Evolutionary conservation across 2,888 invertebrate genomes (phyloP), one percentile per base, ranked within the genome.

Genomic region (Xanthia icteritia): DNA sequence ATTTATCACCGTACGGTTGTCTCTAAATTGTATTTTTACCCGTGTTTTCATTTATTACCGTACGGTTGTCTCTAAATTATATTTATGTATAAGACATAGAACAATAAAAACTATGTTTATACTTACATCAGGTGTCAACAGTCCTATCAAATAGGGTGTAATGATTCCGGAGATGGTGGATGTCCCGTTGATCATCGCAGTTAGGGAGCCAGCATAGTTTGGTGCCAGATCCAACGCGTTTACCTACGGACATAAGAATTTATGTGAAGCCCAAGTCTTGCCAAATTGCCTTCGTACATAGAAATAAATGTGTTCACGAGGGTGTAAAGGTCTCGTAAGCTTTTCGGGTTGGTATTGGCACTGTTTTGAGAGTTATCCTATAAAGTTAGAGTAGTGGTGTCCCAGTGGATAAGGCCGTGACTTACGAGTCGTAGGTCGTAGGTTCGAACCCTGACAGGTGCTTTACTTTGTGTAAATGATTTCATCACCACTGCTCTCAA

Each of bases 101-200:
- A 2, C 0, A 54, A 71, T n/a, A 36, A 51, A 56, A 58, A n/a
- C 11, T 11, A 20, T n/a, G 6, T 58, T 64, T 17, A 80, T 88
- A 97, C 97, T 97, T 93, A 97, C 97, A 92, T 97, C 96, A 78
- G 97, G 97, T 6, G 97, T 97, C 76, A 98, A 92, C 36, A 97
- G 94, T 42, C 97, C 97, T 79, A 97, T 97, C 15, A 97, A 92
- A 88, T 97, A 97, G 0, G 97, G 97, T 5, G 97, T 97, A 83
- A 97, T 96, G 88, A 97, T 97, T 9, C 97, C 98, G 2, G 97
- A 97, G 74, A 97, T 94, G 0, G 97, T 97, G 0, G 97, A 97
- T 9, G 97, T 97, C 0, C 97, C 97, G 86, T 97, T 98, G 66
- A 97, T 97, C 92, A 98, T 97, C 0, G 97, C 97, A 90, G 97